Evolutionary conservation across 1,140 invertebrate species (phyloP).

Genomic region (Bombus sibiricus): DNA sequence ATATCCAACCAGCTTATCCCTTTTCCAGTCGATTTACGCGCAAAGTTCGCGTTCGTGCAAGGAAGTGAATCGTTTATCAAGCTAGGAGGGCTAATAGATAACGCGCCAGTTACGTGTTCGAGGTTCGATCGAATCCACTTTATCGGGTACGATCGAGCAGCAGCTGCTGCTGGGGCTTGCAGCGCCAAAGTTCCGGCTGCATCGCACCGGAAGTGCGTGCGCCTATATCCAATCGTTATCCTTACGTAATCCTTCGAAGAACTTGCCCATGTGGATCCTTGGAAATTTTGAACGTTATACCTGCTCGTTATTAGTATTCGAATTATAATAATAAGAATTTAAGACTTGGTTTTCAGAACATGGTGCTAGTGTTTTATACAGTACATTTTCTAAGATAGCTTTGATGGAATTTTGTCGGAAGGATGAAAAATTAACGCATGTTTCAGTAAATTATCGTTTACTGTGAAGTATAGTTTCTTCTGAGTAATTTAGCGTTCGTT

Average conservation of each 20-base stretch:
- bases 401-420: no score
- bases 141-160: slow-evolving; percentile 68
- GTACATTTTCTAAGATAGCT: no score
- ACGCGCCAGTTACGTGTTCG: slow-evolving; percentile 69
- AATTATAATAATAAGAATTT: no score
- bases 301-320: background rate
- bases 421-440: no score
- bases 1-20: slow-evolving; percentile 67
- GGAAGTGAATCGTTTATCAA: slow-evolving; percentile 76
- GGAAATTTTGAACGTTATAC: background rate
- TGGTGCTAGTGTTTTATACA: no score
- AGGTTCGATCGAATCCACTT: slow-evolving; percentile 70
- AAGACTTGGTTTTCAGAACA: no score
- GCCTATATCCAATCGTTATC: background rate
- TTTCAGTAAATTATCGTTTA: no score
- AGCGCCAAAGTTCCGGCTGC: slow-evolving; percentile 38
- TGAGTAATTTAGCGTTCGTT: no score
- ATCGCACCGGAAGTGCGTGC: slow-evolving; percentile 49
- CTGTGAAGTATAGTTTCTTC: no score
- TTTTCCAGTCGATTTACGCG: slow-evolving; percentile 73
- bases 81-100: slow-evolving; percentile 70
- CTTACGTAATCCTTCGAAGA: background rate
- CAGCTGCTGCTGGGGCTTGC: slow-evolving; percentile 1
- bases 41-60: slow-evolving; percentile 68
- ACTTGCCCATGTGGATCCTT: background rate